phyloP scores from a whole-genome alignment of 2,113 vertebrate genomes.

The Sorex fumeus region DNA sequence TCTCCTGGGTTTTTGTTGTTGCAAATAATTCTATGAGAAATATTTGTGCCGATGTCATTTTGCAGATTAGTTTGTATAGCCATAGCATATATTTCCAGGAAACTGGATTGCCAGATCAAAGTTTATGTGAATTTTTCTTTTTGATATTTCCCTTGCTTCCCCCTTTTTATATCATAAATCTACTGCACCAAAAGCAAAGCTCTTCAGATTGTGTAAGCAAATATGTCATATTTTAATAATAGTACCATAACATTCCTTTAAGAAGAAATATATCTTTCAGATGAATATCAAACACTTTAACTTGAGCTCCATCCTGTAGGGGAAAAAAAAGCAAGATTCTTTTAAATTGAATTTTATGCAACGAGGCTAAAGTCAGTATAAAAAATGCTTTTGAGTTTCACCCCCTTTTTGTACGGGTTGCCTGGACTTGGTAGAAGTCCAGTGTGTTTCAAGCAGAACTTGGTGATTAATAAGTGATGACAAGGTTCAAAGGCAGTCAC shows the following conservation, averaged over 20 bases:
- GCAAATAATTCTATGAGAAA: background rate
- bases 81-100: background rate
- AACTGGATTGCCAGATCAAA: constrained; percentile 46
- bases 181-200: constrained; percentile 4
- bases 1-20: background rate
- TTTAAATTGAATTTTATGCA: constrained; percentile 50
- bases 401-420: background rate
- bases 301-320: background rate
- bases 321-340: background rate
- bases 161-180: constrained; percentile 35
- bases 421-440: constrained; percentile 54
- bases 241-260: constrained; percentile 6
- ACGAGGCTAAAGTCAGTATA: constrained; percentile 21
- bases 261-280: constrained; percentile 24
- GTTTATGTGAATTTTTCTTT: background rate
- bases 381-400: background rate
- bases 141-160: constrained; percentile 43
- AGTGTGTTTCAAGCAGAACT: background rate
- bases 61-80: background rate
- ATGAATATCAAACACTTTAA: constrained; percentile 57
- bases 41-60: background rate
- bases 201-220: constrained; percentile 52
- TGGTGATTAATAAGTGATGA: constrained; percentile 54
- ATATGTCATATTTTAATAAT: constrained; percentile 53
- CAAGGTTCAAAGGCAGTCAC: constrained; percentile 21